Conservation (phyloP, 2,113 vertebrate genomes). For the Sarotherodon lohbergeri region DNA sequence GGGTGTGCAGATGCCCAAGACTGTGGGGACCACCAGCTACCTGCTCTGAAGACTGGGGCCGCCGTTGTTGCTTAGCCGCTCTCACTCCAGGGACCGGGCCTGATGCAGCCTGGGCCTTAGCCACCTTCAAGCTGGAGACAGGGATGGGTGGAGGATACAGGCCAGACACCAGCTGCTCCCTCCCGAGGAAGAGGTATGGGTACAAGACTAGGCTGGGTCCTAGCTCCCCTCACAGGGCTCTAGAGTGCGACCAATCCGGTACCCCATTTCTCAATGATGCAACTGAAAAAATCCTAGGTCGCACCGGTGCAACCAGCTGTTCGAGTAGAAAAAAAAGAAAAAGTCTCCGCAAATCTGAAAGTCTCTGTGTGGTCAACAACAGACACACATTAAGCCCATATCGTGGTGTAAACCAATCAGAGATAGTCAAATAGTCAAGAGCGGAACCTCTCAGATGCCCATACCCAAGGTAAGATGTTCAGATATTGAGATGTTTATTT, state of each 20-base stretch:
- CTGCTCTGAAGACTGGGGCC: neutral
- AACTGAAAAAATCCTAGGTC: neutral
- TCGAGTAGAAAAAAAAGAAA: neutral
- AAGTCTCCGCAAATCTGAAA: neutral
- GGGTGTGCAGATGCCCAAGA: neutral
- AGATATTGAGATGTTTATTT: neutral
- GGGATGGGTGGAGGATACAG: neutral
- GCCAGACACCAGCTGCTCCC: neutral
- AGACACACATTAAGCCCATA: neutral
- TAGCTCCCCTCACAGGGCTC: neutral
- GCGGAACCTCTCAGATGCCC: neutral
- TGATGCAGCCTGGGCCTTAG: neutral
- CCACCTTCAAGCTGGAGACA: neutral
- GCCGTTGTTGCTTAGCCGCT: neutral
- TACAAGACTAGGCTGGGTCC: neutral
- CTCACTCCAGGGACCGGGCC: neutral
- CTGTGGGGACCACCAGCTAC: neutral
- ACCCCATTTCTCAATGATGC: neutral
- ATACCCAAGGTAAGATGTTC: neutral
- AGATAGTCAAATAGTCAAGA: neutral
- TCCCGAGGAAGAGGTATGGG: neutral
- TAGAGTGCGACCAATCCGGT: neutral
- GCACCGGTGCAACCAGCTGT: neutral
- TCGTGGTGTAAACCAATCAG: neutral
- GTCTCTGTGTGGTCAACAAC: neutral